Percentiles rank a stretch among this genome's conserved stretches.
Conservation (phyloP, 2,888 invertebrate genomes). For the Proisotoma minuta region DNA sequence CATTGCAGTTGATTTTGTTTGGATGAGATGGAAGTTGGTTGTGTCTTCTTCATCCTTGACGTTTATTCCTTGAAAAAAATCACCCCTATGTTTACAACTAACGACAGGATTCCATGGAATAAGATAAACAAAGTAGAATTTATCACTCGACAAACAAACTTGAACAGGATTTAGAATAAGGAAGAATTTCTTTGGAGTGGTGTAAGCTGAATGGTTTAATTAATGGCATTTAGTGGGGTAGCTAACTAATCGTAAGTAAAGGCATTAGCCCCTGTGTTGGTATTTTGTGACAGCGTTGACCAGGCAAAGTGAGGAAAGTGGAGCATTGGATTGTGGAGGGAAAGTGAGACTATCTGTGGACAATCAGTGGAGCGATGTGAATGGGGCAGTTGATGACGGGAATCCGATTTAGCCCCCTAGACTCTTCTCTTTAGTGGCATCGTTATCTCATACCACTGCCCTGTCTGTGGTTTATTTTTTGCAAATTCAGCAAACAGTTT, state of each 20-base stretch:
- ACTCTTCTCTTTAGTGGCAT: slow-evolving; percentile 16
- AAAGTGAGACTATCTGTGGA: slow-evolving; percentile 25
- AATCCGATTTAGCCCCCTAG: slow-evolving; percentile 36
- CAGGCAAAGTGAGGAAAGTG: too few species aligned
- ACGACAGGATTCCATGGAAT: slow-evolving; percentile 33
- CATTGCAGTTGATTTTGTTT: too few species aligned
- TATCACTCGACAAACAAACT: slow-evolving; percentile 21
- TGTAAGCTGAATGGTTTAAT: background rate
- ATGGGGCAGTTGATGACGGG: slow-evolving; percentile 39
- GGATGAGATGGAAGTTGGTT: too few species aligned
- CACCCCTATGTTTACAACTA: slow-evolving; percentile 36
- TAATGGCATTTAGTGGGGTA: too few species aligned
- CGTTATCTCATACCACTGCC: slow-evolving; percentile 20
- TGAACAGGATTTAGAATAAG: background rate
- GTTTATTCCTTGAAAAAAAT: background rate
- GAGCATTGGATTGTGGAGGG: background rate
- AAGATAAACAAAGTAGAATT: slow-evolving; percentile 39
- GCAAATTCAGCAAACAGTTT: slow-evolving; percentile 45
- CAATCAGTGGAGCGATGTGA: slow-evolving; percentile 33
- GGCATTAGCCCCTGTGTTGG: too few species aligned
- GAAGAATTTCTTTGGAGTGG: background rate
- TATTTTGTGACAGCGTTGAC: too few species aligned
- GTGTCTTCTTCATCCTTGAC: background rate
- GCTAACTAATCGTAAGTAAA: too few species aligned
- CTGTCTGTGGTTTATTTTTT: slow-evolving; percentile 41